Evolutionary conservation across 2,888 invertebrate genomes (phyloP), one percentile per base, ranked within the genome.

Genomic region (Agrochola circellaris): DNA sequence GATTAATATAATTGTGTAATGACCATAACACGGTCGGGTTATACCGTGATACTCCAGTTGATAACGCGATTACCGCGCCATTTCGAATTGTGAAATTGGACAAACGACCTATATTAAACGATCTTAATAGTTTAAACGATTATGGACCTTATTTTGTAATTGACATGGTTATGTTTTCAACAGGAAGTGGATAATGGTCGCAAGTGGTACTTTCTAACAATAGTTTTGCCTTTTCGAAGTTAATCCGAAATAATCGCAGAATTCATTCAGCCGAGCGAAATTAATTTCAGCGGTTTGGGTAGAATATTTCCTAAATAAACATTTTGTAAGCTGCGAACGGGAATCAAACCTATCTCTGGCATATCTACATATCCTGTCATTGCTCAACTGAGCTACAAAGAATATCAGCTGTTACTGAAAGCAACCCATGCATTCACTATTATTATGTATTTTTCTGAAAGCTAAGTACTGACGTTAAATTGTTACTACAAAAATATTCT

Each of bases 71-170:
- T 88, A 89, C 80, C 74, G 80, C 68, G 76, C 83, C 75, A 82
- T 84, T 88, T 82, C 80, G 80, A 82, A 87, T 89, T 87, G 73
- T 83, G 82, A 87, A 89, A 89, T 90, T 89, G 85, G 79, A 82
- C 84, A 82, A 89, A 85, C 82, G 85, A 83, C 80, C 82, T 73
- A 87, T 70, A 82, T 84, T 77, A 89, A 75, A 73, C 77, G 72
- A 48, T 74, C 69, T 75, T 71, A 78, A 72, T 72, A 79, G 76
- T 71, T 81, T 67, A 73, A 66, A 70, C 73, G 75, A 81, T 68
- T 74, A 60, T 75, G 62, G 45, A 75, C 74, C 73, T 79, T 86
- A 82, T 77, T 73, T 58, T 51, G 56, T 70, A 42, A 64, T n/a
- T 30, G 30, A 71, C 54, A 66, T 64, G 74, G 86, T 72, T 72